phyloP scores from a whole-genome alignment of 2,797 vertebrate genomes.

The Pipistrellus nathusii region DNA sequence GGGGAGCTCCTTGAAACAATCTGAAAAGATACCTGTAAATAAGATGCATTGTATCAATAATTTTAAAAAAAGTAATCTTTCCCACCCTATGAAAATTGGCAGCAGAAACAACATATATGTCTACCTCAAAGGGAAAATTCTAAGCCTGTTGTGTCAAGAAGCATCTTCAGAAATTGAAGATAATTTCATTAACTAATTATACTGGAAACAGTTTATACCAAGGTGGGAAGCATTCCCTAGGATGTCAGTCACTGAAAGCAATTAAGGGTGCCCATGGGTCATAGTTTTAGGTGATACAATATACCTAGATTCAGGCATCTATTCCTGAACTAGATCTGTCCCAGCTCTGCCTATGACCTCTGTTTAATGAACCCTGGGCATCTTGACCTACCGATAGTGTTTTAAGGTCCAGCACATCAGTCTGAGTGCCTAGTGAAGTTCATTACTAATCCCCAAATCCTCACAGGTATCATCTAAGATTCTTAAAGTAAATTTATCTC shows the following conservation, averaged over 20 bases:
- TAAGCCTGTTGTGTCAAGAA: background rate
- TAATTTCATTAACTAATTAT: slow-evolving; percentile 15
- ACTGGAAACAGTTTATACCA: background rate
- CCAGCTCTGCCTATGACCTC: background rate
- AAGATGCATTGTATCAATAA: background rate
- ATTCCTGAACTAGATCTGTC: background rate
- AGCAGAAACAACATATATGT: background rate
- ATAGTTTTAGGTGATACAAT: background rate
- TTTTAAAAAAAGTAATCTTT: slow-evolving; percentile 13
- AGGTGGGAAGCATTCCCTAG: background rate
- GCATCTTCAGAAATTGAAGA: slow-evolving; percentile 2
- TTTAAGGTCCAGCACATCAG: background rate
- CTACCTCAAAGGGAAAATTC: background rate
- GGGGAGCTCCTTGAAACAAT: background rate
- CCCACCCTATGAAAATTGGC: background rate
- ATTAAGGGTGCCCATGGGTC: background rate
- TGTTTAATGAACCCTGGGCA: background rate
- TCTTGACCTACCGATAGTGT: background rate
- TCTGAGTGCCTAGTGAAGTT: background rate
- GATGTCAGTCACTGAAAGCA: background rate
- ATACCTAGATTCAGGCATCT: background rate
- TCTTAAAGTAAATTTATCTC: slow-evolving; percentile 34
- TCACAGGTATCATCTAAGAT: background rate
- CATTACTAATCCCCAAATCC: background rate
- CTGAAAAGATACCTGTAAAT: background rate